A percentile compares a stretch with the other conserved stretches of the same genome.
Evolutionary conservation across 2,113 vertebrate species (phyloP).

Genomic region (Notarius quadriscutis): DNA sequence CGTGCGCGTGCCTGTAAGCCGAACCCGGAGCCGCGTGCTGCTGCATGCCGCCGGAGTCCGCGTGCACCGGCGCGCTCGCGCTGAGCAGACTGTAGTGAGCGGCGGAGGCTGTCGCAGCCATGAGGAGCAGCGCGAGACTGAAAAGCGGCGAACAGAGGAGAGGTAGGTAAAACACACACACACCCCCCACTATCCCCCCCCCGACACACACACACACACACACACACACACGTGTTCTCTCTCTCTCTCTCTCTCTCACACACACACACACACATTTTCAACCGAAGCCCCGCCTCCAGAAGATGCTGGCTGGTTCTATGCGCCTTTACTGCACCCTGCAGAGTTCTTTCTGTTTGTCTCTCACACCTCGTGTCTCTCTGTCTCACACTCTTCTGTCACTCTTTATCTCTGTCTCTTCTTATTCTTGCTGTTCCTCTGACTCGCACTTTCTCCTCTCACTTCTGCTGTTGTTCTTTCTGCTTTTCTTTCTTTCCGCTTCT

Average conservation of each 20-base stretch:
- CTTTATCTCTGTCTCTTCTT: neutral
- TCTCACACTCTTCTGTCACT: constrained; percentile 3
- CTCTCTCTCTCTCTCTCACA: constrained; percentile 11
- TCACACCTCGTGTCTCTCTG: neutral
- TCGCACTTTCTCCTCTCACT: neutral
- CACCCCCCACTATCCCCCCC: neutral
- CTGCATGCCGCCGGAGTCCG: constrained; percentile 89
- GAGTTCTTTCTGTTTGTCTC: neutral
- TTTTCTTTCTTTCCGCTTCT: neutral
- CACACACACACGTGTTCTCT: neutral
- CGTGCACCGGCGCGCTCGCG: constrained; percentile 88
- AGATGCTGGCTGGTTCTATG: neutral
- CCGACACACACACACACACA: neutral
- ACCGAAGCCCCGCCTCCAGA: neutral
- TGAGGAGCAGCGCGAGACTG: constrained; percentile 66
- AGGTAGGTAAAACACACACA: neutral
- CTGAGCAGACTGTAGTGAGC: constrained; percentile 95
- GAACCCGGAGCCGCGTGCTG: constrained; percentile 66
- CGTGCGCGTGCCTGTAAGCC: constrained; percentile 90
- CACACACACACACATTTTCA: neutral
- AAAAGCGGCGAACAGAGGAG: neutral
- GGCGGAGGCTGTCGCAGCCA: constrained; percentile 97
- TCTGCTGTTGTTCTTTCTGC: neutral
- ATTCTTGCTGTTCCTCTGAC: neutral
- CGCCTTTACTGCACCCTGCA: constrained; percentile 14